These are phyloP conservation scores for Drosophila aldrichi DNA, from an alignment of 2,888 invertebrate species.

Conservation along the genomic window DNA sequence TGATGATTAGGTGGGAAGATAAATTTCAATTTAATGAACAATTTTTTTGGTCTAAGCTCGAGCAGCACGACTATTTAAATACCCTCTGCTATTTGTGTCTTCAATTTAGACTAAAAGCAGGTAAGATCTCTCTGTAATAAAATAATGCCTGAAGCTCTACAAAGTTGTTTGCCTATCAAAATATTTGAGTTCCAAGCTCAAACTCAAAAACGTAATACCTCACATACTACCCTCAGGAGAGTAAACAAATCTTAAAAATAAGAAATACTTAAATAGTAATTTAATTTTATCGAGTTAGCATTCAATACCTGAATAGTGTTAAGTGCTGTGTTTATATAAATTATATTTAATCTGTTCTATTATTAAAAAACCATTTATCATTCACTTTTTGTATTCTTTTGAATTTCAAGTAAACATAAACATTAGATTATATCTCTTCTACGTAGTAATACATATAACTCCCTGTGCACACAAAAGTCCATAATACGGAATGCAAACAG, in stretches of 20 bases:
- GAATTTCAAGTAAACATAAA: neutral
- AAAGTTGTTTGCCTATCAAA: too few relatives aligned
- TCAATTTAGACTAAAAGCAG: too few relatives aligned
- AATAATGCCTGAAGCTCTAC: too few relatives aligned
- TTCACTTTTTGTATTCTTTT: neutral
- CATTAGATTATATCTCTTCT: neutral
- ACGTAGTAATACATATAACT: neutral
- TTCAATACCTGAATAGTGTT: neutral
- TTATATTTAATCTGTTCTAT: conserved; percentile 9
- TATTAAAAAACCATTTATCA: conserved; percentile 5
- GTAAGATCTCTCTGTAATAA: too few relatives aligned
- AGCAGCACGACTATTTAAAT: neutral
- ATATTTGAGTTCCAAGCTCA: too few relatives aligned
- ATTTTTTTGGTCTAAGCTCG: neutral
- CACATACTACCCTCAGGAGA: neutral
- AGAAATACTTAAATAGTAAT: conserved; percentile 7
- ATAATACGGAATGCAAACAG: neutral
- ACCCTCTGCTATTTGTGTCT: neutral
- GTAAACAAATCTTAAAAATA: neutral
- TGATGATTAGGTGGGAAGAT: conserved; percentile 47
- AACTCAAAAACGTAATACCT: neutral
- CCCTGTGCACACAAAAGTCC: neutral
- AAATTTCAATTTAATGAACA: conserved; percentile 17
- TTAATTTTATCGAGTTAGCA: neutral
- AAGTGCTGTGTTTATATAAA: conserved; percentile 1